Evolutionary conservation across 2,797 vertebrate species (phyloP).

Genomic region (Eremophila alpestris): DNA sequence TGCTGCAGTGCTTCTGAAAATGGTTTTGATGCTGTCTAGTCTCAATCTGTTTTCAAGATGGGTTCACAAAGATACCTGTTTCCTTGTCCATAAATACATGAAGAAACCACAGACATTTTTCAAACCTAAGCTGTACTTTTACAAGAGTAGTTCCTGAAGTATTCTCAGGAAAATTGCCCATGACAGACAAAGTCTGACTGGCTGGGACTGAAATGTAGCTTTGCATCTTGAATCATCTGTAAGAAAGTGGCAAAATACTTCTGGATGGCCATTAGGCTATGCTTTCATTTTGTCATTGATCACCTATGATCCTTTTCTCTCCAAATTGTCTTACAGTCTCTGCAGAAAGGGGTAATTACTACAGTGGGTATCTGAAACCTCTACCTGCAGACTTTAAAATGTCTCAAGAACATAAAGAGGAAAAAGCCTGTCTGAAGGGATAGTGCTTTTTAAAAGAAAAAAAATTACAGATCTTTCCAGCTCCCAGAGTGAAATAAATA

Average conservation of each 20-base stretch:
- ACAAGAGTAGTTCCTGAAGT: background rate
- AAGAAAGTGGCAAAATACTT: background rate
- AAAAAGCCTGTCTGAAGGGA: background rate
- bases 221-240: background rate
- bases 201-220: background rate
- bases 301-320: background rate
- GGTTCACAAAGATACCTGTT: background rate
- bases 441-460: background rate
- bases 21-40: background rate
- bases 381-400: background rate
- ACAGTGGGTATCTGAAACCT: background rate
- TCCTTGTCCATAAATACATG: background rate
- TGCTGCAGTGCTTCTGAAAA: background rate
- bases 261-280: background rate
- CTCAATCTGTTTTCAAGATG: background rate
- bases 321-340: background rate
- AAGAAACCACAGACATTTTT: background rate
- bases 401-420: background rate
- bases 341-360: slow-evolving; percentile 15
- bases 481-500: background rate
- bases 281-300: background rate
- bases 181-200: background rate
- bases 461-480: background rate
- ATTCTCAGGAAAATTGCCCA: background rate
- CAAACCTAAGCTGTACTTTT: background rate